Base-by-base conservation (phyloP, 2,797 vertebrate genomes). In the Zonotrichia albicollis region DNA sequence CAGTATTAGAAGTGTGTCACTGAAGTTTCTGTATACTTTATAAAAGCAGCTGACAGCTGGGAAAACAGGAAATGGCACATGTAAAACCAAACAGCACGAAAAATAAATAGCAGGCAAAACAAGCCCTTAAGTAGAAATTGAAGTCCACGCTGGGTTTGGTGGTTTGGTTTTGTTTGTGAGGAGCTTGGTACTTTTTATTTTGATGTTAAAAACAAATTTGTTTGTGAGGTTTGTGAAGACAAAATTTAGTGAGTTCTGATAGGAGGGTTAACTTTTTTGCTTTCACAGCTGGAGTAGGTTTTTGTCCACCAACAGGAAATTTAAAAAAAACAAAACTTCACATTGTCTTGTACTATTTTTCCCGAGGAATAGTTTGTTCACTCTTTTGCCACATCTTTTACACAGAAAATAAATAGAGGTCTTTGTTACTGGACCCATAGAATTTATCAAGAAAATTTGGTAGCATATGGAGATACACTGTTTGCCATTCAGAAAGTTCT, bases 281-380 rank as follows among this genome's bases (percentile, higher is more conserved):
- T 73, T 89, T 43, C 18, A 27, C 64, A 84, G 19, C 57, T 92
- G 91, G 54, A 60, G 29, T n/a, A 62, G 18, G 43, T 53, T 91
- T 84, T 85, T 70, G 61, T 86, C 34, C 32, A 90, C 50, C 20
- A 51, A 79, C 46, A 92, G 81, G 88, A 86, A 94, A 90, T 80
- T 10, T 1, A 32, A 42, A 26, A 62, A 57, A 89, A 57, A 23
- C 2, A 16, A 57, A 11, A 0, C 4, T 8, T 78, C 18, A 29
- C 2, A 2, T 70, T 72, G 46, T 46, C 67, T 85, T 72, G 13
- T 60, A 22, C 9, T 68, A 1, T 15, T 84, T 87, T 43, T 21
- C 34, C 26, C 0, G 0, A 70, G 38, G 23, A 83, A 27, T 62
- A 62, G 10, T 46, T 66, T 72, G 25, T 48, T 75, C 53, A 36